phyloP scores from a whole-genome alignment of 2,888 invertebrate species.

The Aspidiotus destructor region DNA sequence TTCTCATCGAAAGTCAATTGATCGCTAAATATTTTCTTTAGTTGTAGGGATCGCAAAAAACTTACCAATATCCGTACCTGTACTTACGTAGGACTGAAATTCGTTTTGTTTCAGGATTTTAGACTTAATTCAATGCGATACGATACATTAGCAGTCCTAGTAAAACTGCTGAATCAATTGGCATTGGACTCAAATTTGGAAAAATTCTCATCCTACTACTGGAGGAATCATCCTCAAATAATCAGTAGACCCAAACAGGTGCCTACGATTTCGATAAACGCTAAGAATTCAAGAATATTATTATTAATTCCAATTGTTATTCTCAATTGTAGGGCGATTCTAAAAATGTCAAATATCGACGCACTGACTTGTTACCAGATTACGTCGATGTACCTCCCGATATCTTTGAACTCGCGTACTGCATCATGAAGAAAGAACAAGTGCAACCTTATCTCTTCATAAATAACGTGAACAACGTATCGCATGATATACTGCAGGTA shows the following conservation, averaged over 20 bases:
- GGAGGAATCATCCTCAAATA: slow-evolving; percentile 64
- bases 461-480: slow-evolving; percentile 59
- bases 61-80: too few species aligned
- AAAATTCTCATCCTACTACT: slow-evolving; percentile 68
- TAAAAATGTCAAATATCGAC: slow-evolving; percentile 50
- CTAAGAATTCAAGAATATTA: not conserved
- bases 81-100: too few species aligned
- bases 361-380: slow-evolving; percentile 52
- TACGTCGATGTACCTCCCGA: slow-evolving; percentile 57
- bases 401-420: slow-evolving; percentile 61
- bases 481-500: slow-evolving; percentile 59
- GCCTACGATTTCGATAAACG: not conserved
- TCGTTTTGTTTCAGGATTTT: slow-evolving; percentile 50
- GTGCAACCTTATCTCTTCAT: slow-evolving; percentile 60
- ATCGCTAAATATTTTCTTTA: too few species aligned
- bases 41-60: too few species aligned
- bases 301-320: not conserved
- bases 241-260: slow-evolving; percentile 26
- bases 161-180: slow-evolving; percentile 61
- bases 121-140: slow-evolving; percentile 66
- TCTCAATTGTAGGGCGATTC: slow-evolving; percentile 42
- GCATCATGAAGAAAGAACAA: slow-evolving; percentile 50
- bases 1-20: too few species aligned
- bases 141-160: slow-evolving; percentile 58
- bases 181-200: slow-evolving; percentile 63